Evolutionary conservation across 1,140 invertebrate genomes (phyloP).

Genomic region (Melitaea cinxia): DNA sequence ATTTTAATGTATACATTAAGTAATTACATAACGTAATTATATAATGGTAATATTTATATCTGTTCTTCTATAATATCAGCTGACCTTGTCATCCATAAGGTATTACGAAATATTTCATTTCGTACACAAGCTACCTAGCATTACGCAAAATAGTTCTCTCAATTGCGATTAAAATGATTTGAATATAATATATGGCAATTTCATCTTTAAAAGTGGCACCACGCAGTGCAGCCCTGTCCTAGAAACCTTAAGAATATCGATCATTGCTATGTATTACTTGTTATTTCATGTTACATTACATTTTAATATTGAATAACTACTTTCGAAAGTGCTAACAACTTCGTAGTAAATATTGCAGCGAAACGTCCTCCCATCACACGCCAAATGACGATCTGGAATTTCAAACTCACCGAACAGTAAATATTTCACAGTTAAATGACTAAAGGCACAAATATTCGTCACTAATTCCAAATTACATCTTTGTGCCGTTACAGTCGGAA

Average conservation of each 20-base stretch:
- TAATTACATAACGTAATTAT: too few species aligned
- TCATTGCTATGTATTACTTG: background rate
- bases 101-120: slow-evolving; percentile 38
- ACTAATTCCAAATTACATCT: too few species aligned
- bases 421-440: too few species aligned
- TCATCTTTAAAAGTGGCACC: slow-evolving; percentile 4
- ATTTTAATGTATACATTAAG: too few species aligned
- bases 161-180: slow-evolving; percentile 7
- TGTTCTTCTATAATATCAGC: slow-evolving; percentile 6
- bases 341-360: too few species aligned
- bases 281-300: background rate
- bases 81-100: slow-evolving; percentile 32
- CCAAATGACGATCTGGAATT: too few species aligned
- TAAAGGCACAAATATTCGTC: too few species aligned
- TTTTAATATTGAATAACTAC: background rate
- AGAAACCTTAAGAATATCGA: background rate
- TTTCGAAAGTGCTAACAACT: background rate
- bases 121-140: slow-evolving; percentile 25
- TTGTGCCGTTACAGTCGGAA: too few species aligned
- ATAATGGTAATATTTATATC: background rate
- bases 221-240: slow-evolving; percentile 9
- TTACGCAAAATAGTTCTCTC: slow-evolving; percentile 11
- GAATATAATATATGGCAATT: slow-evolving; percentile 6
- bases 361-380: too few species aligned
- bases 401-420: too few species aligned